Evolutionary conservation across 2,888 invertebrate genomes (phyloP), one percentile per base, ranked within the genome.

Genomic region (Luperina nickerlii): DNA sequence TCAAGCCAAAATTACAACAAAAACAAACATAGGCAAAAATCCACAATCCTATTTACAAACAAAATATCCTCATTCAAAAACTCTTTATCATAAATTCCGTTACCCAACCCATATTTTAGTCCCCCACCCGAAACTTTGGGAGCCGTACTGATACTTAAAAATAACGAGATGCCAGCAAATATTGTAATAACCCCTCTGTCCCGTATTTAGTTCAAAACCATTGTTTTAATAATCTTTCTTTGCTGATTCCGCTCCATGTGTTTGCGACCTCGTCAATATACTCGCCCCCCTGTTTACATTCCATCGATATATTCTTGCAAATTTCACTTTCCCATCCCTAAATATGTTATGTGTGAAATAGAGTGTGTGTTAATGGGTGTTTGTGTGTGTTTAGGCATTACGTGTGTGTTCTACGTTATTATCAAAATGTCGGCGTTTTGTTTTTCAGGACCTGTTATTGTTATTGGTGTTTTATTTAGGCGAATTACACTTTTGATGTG

Each of bases 111-210:
- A 86, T 87, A 88, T 88, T 87, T 89, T 81, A 90, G 80, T 78
- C 76, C 84, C 90, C 87, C 87, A 84, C 86, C 81, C 87, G 82
- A 93, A 94, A 95, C 90, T 94, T 96, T 96, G 94, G 93, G 94
- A 92, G 91, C 91, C 95, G 88, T 90, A 90, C 94, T 91, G 96
- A 96, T 96, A 96, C 96, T 97, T 97, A 97, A 97, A 97, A 97
- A 96, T 97, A 97, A 97, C 96, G 97, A 96, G 95, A 96, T 95
- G 92, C 95, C 93, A 94, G 95, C 96, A 96, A 97, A 97, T 96
- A 96, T 96, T 96, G 96, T 96, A 96, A 96, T 95, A 96, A 94
- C 93, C 93, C 90, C 88, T 91, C 90, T 90, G 90, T 91, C 89
- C 89, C 82, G 92, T 92, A 92, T 92, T 93, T 93, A 93, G 93